Base-by-base conservation (phyloP, 2,113 vertebrate species). In the Astatoreochromis straeleni region DNA sequence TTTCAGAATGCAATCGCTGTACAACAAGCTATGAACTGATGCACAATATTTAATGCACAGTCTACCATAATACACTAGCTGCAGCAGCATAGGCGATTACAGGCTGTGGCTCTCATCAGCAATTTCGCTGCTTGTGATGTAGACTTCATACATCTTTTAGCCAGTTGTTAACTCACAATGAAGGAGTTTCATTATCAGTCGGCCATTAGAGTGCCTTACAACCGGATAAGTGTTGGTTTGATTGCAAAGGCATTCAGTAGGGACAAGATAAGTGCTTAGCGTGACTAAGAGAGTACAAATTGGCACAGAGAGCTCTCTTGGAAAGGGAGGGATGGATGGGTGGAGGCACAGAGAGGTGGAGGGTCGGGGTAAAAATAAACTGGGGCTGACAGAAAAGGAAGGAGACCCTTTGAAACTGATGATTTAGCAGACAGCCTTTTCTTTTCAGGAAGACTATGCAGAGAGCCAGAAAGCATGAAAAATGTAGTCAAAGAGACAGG, bases 221-320 rank as follows among this genome's bases (percentile, higher is more conserved):
- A 94, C 92, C 63, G 88, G 91, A 95, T 96, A 94, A 94, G 92
- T 94, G 91, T 92, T 93, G 91, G 94, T 93, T 94, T 96, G 95
- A 96, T 96, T 94, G 95, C 95, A 90, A 87, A 94, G 92, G 93
- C 93, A 94, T 94, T 94, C 95, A 92, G 87, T 68, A 79, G 90
- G 92, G 93, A 94, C 95, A 94, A 93, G 95, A 95, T 95, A 94
- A 96, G 94, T 95, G 91, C 93, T 93, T 96, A 89, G 95, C 95
- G 94, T 96, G 95, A 96, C 96, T 95, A 96, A 96, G 94, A 95
- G 96, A 94, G 93, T 94, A 94, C 93, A 95, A 92, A 92, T 92
- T 95, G 94, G 95, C 92, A 92, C 86, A 83, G 85, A 92, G 94
- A 92, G 92, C 94, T 91, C 88, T 93, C 87, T 60, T 89, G 91